Conservation (phyloP, 2,113 vertebrate species). For the Gopherus evgoodei region DNA sequence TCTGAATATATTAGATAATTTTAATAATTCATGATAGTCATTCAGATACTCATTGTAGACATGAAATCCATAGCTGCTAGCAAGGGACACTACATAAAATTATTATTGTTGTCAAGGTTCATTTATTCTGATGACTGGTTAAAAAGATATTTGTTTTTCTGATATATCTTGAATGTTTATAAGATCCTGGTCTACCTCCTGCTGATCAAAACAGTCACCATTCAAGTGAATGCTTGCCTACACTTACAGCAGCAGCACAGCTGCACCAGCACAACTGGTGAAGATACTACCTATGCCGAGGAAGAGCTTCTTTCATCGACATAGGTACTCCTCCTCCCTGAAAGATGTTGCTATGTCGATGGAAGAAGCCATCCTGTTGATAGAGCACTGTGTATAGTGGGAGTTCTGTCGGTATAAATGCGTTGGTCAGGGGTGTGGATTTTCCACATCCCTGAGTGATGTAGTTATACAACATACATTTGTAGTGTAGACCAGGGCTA, state of each 20-base stretch:
- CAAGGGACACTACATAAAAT: background rate
- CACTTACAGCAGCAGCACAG: background rate
- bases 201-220: background rate
- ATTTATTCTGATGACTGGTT: background rate
- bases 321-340: too few relatives aligned
- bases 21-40: background rate
- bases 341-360: too few relatives aligned
- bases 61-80: background rate
- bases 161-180: background rate
- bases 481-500: too few relatives aligned
- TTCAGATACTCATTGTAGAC: background rate
- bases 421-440: too few relatives aligned
- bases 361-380: too few relatives aligned
- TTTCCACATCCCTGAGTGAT: too few relatives aligned
- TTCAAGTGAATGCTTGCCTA: background rate
- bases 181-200: background rate
- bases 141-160: background rate
- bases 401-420: too few relatives aligned
- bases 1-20: conserved; percentile 24
- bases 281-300: too few relatives aligned
- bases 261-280: too few relatives aligned
- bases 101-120: background rate
- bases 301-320: too few relatives aligned
- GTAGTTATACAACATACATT: too few relatives aligned
- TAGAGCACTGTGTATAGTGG: too few relatives aligned